Conservation (phyloP, 2,888 invertebrate species). For the Cabera pusaria region DNA sequence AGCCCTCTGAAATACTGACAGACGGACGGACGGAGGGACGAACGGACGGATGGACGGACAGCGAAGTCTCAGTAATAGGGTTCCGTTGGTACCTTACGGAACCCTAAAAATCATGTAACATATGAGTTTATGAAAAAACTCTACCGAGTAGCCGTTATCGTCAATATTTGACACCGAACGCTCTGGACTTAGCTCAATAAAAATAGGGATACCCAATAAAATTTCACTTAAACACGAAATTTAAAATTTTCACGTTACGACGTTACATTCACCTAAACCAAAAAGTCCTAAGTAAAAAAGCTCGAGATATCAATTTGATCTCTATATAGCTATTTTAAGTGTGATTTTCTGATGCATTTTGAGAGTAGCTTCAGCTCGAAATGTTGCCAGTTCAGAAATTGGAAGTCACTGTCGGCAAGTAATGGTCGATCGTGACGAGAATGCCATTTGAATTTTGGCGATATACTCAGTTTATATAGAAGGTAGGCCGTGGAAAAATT, state of each 20-base stretch:
- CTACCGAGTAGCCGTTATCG: constrained; percentile 20
- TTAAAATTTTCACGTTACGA: constrained; percentile 77
- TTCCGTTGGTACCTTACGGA: no score
- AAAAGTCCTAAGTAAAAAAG: constrained; percentile 35
- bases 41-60: no score
- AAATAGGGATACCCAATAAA: constrained; percentile 74
- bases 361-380: constrained; percentile 42
- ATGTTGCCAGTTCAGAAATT: constrained; percentile 62
- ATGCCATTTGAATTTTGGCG: constrained; percentile 73
- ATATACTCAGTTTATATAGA: constrained; percentile 48
- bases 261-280: constrained; percentile 29
- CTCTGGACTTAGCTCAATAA: constrained; percentile 58
- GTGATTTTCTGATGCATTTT: constrained; percentile 29
- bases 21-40: no score
- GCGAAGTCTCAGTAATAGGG: no score
- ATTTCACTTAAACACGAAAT: constrained; percentile 81
- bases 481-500: constrained; percentile 51
- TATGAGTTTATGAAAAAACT: no score
- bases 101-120: no score
- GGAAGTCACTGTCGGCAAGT: constrained; percentile 82
- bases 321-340: constrained; percentile 26
- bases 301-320: constrained; percentile 18
- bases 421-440: constrained; percentile 77
- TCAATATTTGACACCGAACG: constrained; percentile 38
- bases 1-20: no score